Evolutionary conservation across 1,140 invertebrate species (phyloP), one percentile per base, ranked within the genome.

Genomic region (Micrasema longulum): DNA sequence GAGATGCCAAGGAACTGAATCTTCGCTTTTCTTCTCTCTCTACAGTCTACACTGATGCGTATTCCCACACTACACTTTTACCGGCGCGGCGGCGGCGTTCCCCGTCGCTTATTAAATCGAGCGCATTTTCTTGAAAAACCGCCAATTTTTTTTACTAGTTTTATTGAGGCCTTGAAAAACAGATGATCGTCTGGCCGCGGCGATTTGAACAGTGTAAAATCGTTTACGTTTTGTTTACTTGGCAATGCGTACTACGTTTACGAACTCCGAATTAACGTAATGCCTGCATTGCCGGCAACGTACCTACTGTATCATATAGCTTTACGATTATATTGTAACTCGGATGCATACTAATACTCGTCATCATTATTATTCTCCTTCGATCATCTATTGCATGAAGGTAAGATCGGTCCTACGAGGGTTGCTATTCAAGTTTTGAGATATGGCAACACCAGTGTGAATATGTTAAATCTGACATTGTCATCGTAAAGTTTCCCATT

Each of bases 101-200:
- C 22, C 35, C 16, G 38, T 62, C 14, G 16, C 35, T 20, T 60
- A 38, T 60, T 41, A 41, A 12, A 35, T n/a, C 57, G 57, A 62
- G 57, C 20, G 16, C 6, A 41, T 41, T 43, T 43, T 62, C 57
- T 62, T 62, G 57, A 62, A 43, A 43, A 1, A 18, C 18, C 10
- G 57, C 60, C 60, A 47, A 47, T 11, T 22, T 64, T 64, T 64
- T 63, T 26, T 6, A n/a, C 23, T 26, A 47, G 60, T 64, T 18
- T 47, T 62, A 31, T 64, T 11, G 18, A 47, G 43, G 23, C 60
- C 60, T 64, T 64, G 60, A 64, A 22, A 57, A 57, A 47, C 60
- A 64, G 41, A 64, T 64, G 41, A 14, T 14, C 26, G 60, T 64
- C 60, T 64, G 43, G 41, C 7, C 22, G 60, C 23, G 18, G 16